phyloP scores from a whole-genome alignment of 2,888 invertebrate species.

The Scrobipalpa costella region DNA sequence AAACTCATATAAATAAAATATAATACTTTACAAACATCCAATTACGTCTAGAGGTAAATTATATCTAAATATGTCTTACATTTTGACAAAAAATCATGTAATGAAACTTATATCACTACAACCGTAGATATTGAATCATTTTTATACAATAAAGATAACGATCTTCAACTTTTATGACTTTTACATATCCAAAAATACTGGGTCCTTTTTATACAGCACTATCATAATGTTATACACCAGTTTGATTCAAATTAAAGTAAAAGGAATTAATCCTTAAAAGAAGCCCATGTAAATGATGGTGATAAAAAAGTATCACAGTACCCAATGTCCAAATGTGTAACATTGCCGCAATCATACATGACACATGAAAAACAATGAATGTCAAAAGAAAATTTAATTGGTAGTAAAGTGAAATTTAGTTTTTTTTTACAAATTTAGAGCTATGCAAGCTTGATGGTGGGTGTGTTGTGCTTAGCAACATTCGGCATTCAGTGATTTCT shows the following conservation, averaged over 20 bases:
- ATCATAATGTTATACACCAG: neutral
- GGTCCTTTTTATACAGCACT: neutral
- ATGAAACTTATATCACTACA: neutral
- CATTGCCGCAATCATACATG: no score
- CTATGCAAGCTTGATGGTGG: no score
- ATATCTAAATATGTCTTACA: no score
- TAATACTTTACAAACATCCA: neutral
- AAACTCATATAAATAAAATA: neutral
- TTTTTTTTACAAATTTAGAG: no score
- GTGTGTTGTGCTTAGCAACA: no score
- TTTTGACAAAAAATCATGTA: neutral
- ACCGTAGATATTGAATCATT: slow-evolving; percentile 1
- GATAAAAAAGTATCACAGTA: no score
- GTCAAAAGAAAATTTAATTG: no score
- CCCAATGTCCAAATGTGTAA: no score
- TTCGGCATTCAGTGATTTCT: no score
- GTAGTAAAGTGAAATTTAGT: no score
- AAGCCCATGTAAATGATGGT: no score
- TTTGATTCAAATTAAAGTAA: neutral
- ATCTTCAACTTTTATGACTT: neutral
- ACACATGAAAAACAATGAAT: no score
- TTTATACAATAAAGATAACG: neutral
- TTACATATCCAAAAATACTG: neutral
- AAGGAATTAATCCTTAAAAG: neutral
- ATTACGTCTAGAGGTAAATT: neutral